Percentiles rank a stretch among this genome's conserved stretches.
These are phyloP conservation scores for Stenichneumon culpator DNA, from an alignment of 2,888 invertebrate genomes.

Conservation along the genomic window DNA sequence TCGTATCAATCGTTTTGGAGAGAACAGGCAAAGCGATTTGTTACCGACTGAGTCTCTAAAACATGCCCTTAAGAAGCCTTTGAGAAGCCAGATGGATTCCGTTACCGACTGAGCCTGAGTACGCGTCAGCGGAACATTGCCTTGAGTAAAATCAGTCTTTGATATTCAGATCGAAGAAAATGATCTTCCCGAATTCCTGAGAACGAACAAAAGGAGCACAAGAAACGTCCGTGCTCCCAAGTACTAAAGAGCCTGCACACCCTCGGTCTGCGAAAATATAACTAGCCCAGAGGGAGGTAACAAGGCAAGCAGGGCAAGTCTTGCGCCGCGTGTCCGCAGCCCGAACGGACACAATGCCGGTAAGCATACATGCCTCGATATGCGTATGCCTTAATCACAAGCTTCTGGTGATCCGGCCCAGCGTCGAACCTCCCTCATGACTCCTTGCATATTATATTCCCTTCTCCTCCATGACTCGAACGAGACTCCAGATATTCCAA, in stretches of 20 bases:
- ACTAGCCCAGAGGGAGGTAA: constrained; percentile 44
- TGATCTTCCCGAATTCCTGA: neutral
- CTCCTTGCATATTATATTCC: constrained; percentile 3
- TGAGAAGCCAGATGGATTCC: no score
- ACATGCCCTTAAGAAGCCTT: no score
- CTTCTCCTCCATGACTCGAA: neutral
- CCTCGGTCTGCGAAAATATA: constrained; percentile 52
- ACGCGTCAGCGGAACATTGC: no score
- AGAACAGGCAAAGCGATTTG: no score
- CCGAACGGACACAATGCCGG: constrained; percentile 41
- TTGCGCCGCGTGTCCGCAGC: constrained; percentile 30
- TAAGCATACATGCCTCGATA: constrained; percentile 10
- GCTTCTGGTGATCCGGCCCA: constrained; percentile 11
- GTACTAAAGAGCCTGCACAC: constrained; percentile 19
- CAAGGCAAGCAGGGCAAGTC: neutral
- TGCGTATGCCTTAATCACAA: constrained; percentile 20
- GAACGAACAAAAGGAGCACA: neutral
- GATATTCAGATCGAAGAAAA: no score
- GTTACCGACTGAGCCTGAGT: no score
- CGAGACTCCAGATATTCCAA: neutral
- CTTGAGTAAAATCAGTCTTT: no score
- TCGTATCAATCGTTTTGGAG: no score
- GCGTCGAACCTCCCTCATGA: constrained; percentile 10
- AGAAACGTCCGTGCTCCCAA: constrained; percentile 49
- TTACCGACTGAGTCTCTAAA: no score